These are phyloP conservation scores for Calliopsis andreniformis DNA, from an alignment of 1,140 invertebrate genomes.

Conservation along the genomic window DNA sequence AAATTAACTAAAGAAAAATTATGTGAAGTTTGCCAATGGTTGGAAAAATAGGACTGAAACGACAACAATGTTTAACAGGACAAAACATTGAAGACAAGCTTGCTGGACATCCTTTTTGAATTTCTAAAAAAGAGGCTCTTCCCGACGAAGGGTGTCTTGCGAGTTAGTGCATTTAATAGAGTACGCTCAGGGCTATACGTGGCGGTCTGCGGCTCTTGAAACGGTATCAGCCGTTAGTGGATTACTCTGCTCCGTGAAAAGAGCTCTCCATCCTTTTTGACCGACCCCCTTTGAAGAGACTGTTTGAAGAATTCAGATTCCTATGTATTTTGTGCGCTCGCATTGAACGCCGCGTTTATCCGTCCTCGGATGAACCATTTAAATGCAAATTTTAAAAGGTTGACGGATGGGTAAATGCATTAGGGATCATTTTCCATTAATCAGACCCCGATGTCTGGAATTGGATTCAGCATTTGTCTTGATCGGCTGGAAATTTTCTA, in stretches of 20 bases:
- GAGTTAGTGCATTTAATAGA: slow-evolving; percentile 41
- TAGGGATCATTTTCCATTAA: slow-evolving; percentile 28
- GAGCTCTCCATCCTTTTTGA: slow-evolving; percentile 41
- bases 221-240: slow-evolving; percentile 47
- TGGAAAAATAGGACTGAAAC: background rate
- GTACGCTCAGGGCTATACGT: slow-evolving; percentile 15
- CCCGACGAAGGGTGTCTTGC: slow-evolving; percentile 20
- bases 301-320: slow-evolving; percentile 38
- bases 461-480: too few relatives aligned
- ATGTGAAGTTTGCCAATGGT: background rate
- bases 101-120: slow-evolving; percentile 15
- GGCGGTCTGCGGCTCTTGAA: slow-evolving; percentile 39
- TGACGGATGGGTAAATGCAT: slow-evolving; percentile 25
- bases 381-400: slow-evolving; percentile 36
- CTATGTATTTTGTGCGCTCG: slow-evolving; percentile 10
- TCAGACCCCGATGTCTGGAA: background rate
- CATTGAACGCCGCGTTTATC: slow-evolving; percentile 32
- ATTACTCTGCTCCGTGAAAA: slow-evolving; percentile 43
- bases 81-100: background rate
- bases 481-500: too few relatives aligned
- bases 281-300: slow-evolving; percentile 29
- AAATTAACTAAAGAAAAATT: too few relatives aligned
- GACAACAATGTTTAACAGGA: background rate
- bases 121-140: background rate
- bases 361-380: slow-evolving; percentile 35